Percentiles rank a stretch among this genome's conserved stretches.
Conservation (phyloP, 2,888 invertebrate genomes). For the Idaea biselata region DNA sequence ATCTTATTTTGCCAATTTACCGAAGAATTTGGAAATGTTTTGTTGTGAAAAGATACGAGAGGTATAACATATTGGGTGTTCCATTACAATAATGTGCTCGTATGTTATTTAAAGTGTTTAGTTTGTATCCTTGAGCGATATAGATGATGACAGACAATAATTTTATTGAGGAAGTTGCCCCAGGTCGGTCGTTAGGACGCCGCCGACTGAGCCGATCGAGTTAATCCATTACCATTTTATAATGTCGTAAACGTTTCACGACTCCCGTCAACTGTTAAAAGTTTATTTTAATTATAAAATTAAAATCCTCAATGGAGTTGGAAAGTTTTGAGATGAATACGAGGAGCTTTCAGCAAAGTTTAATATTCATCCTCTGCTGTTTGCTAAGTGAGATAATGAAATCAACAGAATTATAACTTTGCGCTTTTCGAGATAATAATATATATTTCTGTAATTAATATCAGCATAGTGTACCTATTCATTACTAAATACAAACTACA, state of each 20-base stretch:
- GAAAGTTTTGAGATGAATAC: slow-evolving; percentile 25
- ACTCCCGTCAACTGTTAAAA: slow-evolving; percentile 60
- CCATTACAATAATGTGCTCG: slow-evolving; percentile 22
- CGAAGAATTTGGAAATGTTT: slow-evolving; percentile 17
- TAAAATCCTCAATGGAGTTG: slow-evolving; percentile 34
- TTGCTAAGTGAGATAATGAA: slow-evolving; percentile 25
- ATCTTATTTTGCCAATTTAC: slow-evolving; percentile 28
- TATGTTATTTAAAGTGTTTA: slow-evolving; percentile 29
- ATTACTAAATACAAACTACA: not conserved
- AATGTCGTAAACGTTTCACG: slow-evolving; percentile 73
- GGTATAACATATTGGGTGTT: slow-evolving; percentile 14
- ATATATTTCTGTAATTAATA: slow-evolving; percentile 12
- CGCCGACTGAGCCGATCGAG: slow-evolving; percentile 63
- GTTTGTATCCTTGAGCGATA: slow-evolving; percentile 33
- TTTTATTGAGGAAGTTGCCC: slow-evolving; percentile 77
- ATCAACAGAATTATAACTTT: slow-evolving; percentile 23
- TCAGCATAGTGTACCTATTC: slow-evolving; percentile 2
- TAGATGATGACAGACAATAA: slow-evolving; percentile 56
- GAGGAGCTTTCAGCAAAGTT: slow-evolving; percentile 17
- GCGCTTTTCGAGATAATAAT: slow-evolving; percentile 8
- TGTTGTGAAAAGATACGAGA: slow-evolving; percentile 9
- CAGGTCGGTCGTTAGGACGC: slow-evolving; percentile 59
- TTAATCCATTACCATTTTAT: slow-evolving; percentile 77
- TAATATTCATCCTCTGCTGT: slow-evolving; percentile 22
- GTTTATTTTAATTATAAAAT: slow-evolving; percentile 57